Evolutionary conservation across 2,797 vertebrate species (phyloP).

Genomic region (Lithobates sylvaticus): DNA sequence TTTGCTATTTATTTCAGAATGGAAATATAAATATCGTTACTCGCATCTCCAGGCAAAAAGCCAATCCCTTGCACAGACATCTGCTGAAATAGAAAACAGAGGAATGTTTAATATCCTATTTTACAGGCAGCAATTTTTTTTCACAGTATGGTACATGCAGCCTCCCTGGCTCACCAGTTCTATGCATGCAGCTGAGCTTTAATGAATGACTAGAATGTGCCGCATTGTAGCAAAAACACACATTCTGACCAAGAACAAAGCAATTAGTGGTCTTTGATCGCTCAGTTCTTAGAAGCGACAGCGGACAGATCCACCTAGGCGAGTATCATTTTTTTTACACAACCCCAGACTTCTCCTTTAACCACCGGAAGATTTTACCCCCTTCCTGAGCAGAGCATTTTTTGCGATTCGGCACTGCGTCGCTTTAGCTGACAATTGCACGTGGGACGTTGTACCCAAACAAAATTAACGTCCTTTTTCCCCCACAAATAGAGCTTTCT

Average conservation of each 20-base stretch:
- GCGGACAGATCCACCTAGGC: too few species aligned
- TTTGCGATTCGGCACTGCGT: too few species aligned
- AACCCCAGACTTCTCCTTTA: too few species aligned
- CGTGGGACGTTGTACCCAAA: too few species aligned
- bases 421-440: too few species aligned
- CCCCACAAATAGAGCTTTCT: too few species aligned
- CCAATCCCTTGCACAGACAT: neutral
- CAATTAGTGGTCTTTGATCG: too few species aligned
- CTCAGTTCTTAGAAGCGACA: too few species aligned
- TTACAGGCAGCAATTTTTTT: neutral
- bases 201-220: slow-evolving; percentile 18
- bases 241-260: neutral
- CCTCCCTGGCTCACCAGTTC: neutral
- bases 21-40: slow-evolving; percentile 8
- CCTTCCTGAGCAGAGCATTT: too few species aligned
- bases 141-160: neutral
- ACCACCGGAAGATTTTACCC: too few species aligned
- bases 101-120: neutral
- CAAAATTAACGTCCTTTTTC: too few species aligned
- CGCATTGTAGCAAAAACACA: neutral
- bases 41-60: slow-evolving; percentile 7
- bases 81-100: slow-evolving; percentile 12
- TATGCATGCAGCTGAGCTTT: slow-evolving; percentile 6
- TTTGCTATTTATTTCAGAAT: slow-evolving; percentile 18
- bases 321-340: too few species aligned